phyloP scores from a whole-genome alignment of 1,140 invertebrate species.

The Tribolium castaneum region DNA sequence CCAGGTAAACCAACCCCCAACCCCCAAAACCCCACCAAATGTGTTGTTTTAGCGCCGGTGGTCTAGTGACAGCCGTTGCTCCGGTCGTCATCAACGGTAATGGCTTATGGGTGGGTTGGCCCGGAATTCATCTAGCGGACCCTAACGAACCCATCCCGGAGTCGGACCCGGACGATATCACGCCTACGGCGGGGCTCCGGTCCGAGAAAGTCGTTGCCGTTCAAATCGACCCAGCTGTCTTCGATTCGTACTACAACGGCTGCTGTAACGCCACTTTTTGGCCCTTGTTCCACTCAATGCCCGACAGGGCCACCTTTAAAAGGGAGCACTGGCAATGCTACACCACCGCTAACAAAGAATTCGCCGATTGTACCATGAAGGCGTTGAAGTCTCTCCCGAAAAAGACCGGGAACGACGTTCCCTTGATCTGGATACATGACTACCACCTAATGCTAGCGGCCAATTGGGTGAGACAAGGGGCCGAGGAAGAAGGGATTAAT shows the following conservation, averaged over 20 bases:
- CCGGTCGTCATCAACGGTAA: constrained; percentile 86
- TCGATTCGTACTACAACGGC: constrained; percentile 91
- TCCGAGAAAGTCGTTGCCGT: constrained; percentile 87
- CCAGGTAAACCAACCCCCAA: constrained; percentile 73
- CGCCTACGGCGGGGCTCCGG: constrained; percentile 84
- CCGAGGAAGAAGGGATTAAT: constrained; percentile 81
- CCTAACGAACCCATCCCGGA: constrained; percentile 82
- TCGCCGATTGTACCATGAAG: constrained; percentile 82
- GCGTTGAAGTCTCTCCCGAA: constrained; percentile 75
- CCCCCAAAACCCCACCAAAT: background rate
- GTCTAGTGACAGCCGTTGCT: constrained; percentile 89
- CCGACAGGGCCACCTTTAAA: constrained; percentile 72
- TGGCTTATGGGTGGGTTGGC: constrained; percentile 92
- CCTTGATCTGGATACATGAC: constrained; percentile 91
- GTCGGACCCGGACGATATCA: constrained; percentile 84
- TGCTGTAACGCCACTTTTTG: constrained; percentile 93
- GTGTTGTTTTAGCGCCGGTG: constrained; percentile 76
- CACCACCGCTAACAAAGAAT: constrained; percentile 82
- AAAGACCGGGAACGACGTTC: constrained; percentile 69
- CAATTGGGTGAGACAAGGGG: constrained; percentile 86
- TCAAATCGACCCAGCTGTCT: constrained; percentile 77
- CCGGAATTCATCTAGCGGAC: constrained; percentile 83
- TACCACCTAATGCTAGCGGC: constrained; percentile 92
- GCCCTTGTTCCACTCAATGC: constrained; percentile 93
- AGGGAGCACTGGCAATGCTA: constrained; percentile 86